Percentiles rank a stretch among this genome's conserved stretches.
phyloP scores from a whole-genome alignment of 2,888 invertebrate genomes.

The Sturmia bella region DNA sequence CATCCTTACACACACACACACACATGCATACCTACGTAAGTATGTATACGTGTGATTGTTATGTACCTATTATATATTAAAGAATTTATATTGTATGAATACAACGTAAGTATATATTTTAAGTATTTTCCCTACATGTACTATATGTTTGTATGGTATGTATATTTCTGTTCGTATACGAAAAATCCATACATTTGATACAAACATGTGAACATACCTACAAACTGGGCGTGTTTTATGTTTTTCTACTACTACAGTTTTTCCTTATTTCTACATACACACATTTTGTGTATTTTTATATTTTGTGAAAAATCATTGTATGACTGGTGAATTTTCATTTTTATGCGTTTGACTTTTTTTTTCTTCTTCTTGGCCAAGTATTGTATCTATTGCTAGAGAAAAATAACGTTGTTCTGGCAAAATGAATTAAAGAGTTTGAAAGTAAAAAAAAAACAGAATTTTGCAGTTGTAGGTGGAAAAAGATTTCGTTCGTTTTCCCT shows the following conservation, averaged over 20 bases:
- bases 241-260: constrained; percentile 43
- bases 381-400: constrained; percentile 49
- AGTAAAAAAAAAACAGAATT: constrained; percentile 18
- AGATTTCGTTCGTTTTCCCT: constrained; percentile 12
- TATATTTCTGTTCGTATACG: background rate
- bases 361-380: constrained; percentile 36
- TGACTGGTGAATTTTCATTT: constrained; percentile 63
- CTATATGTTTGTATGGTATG: constrained; percentile 48
- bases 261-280: constrained; percentile 37
- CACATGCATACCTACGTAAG: background rate
- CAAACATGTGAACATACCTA: constrained; percentile 16
- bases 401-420: constrained; percentile 13
- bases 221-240: constrained; percentile 69
- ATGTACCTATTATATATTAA: background rate
- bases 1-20: constrained; percentile 61
- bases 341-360: constrained; percentile 27
- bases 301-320: constrained; percentile 58
- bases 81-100: constrained; percentile 22
- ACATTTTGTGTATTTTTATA: constrained; percentile 19
- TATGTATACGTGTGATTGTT: background rate
- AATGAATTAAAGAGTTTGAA: constrained; percentile 33
- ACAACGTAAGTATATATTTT: constrained; percentile 60
- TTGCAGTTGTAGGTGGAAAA: constrained; percentile 29
- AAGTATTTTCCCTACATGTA: constrained; percentile 73
- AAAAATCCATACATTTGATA: constrained; percentile 14